phyloP scores from a whole-genome alignment of 2,888 invertebrate genomes.

The Trilocha varians region DNA sequence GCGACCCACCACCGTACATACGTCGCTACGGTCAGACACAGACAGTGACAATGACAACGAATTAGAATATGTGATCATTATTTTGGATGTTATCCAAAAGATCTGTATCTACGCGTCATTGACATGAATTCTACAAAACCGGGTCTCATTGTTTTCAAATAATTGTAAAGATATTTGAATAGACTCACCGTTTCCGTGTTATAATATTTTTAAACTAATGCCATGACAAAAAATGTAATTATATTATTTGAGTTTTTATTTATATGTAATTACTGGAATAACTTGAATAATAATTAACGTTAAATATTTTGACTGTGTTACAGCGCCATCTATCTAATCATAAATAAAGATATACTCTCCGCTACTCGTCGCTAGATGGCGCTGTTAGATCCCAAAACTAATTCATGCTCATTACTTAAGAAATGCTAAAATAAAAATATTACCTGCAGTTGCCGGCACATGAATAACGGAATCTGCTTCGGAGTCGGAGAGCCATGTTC shows the following conservation, averaged over 20 bases:
- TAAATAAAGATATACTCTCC: conserved; percentile 2
- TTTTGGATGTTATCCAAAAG: conserved; percentile 47
- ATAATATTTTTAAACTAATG: too few relatives aligned
- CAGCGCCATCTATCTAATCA: conserved; percentile 24
- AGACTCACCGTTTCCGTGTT: too few relatives aligned
- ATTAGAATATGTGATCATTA: conserved; percentile 35
- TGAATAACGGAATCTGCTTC: conserved; percentile 88
- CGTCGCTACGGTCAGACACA: conserved; percentile 34
- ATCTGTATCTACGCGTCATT: conserved; percentile 14
- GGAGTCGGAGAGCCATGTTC: conserved; percentile 80
- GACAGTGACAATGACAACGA: conserved; percentile 64
- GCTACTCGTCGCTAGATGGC: conserved; percentile 45
- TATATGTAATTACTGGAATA: not conserved
- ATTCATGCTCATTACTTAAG: not conserved
- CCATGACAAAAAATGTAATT: not conserved
- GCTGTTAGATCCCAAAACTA: conserved; percentile 9
- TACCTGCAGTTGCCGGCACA: conserved; percentile 69
- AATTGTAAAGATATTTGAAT: too few relatives aligned
- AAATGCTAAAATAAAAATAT: not conserved
- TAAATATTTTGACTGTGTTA: not conserved
- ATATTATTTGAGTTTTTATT: not conserved
- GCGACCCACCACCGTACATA: conserved; percentile 7
- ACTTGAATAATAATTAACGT: not conserved
- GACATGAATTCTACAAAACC: not conserved
- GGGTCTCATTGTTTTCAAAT: not conserved